A percentile compares a stretch with the other conserved stretches of the same genome.
phyloP scores from a whole-genome alignment of 2,113 vertebrate genomes.

The Forbesichthys papilliferus region DNA sequence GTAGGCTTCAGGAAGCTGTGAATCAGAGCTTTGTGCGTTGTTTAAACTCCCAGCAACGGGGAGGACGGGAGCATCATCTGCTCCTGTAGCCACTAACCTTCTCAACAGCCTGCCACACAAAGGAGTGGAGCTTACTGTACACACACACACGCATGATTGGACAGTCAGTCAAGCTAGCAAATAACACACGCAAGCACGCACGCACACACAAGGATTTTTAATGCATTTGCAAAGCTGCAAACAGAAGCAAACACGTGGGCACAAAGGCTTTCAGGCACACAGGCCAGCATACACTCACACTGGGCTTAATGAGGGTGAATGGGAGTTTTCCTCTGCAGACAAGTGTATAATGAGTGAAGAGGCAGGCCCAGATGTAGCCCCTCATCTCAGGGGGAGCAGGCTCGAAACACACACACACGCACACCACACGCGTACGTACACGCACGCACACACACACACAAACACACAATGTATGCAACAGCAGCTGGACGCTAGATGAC shows the following conservation, averaged over 20 bases:
- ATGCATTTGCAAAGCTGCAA: no score
- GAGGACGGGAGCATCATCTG: constrained; percentile 38
- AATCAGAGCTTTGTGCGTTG: neutral
- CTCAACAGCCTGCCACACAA: constrained; percentile 27
- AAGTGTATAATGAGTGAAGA: constrained; percentile 39
- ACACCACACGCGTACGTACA: neutral
- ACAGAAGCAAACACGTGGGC: no score
- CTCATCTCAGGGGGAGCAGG: constrained; percentile 44
- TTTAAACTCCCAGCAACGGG: constrained; percentile 55
- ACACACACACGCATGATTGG: neutral
- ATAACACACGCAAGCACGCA: neutral
- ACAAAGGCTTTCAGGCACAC: constrained; percentile 5
- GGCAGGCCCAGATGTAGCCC: constrained; percentile 36
- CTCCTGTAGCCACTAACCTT: constrained; percentile 39
- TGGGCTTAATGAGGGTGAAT: constrained; percentile 20
- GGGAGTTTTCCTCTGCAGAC: constrained; percentile 30
- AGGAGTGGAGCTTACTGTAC: constrained; percentile 40
- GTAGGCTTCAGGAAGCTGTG: neutral
- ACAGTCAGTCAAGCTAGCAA: no score
- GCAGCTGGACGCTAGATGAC: constrained; percentile 64
- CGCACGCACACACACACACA: neutral
- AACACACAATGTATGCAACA: constrained; percentile 12
- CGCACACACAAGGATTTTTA: no score
- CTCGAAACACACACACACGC: constrained; percentile 30
- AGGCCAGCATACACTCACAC: constrained; percentile 12